phyloP scores from a whole-genome alignment of 2,113 vertebrate genomes.

The Corydoras maculifer region DNA sequence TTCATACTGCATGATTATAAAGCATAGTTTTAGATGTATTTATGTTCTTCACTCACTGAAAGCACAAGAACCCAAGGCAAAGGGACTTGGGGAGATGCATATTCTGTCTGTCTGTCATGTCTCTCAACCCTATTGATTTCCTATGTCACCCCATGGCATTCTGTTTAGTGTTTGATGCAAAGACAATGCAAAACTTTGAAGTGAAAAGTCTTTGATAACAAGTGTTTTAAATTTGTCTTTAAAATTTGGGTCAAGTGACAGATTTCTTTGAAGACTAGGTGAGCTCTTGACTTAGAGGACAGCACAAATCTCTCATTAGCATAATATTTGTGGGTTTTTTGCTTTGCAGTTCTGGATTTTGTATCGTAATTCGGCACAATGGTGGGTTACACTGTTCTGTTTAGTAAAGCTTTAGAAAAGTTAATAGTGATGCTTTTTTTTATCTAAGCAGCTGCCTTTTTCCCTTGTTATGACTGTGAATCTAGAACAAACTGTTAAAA shows the following conservation, averaged over 20 bases:
- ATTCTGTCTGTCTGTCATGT: slow-evolving; percentile 20
- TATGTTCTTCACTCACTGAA: too few relatives aligned
- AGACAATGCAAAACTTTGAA: slow-evolving; percentile 46
- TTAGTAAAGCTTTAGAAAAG: neutral
- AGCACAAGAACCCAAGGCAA: too few relatives aligned
- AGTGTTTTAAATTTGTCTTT: slow-evolving; percentile 41
- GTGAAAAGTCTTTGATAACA: slow-evolving; percentile 60
- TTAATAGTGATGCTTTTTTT: slow-evolving; percentile 5
- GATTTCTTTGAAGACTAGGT: slow-evolving; percentile 53
- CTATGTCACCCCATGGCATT: slow-evolving; percentile 43
- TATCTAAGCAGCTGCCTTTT: slow-evolving; percentile 10
- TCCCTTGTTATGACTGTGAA: slow-evolving; percentile 27
- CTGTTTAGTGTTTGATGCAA: slow-evolving; percentile 55
- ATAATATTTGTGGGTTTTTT: too few relatives aligned
- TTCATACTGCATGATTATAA: too few relatives aligned
- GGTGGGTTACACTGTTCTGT: neutral
- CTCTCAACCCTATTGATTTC: slow-evolving; percentile 41
- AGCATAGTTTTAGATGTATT: too few relatives aligned
- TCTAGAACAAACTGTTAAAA: slow-evolving; percentile 10
- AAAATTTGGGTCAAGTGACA: slow-evolving; percentile 50
- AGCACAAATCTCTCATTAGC: neutral
- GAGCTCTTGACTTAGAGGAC: slow-evolving; percentile 23
- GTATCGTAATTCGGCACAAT: too few relatives aligned
- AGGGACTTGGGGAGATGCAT: neutral
- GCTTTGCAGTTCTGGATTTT: too few relatives aligned